Evolutionary conservation across 2,797 vertebrate species (phyloP), one percentile per base, ranked within the genome.

Genomic region (Thalassophryne amazonica): DNA sequence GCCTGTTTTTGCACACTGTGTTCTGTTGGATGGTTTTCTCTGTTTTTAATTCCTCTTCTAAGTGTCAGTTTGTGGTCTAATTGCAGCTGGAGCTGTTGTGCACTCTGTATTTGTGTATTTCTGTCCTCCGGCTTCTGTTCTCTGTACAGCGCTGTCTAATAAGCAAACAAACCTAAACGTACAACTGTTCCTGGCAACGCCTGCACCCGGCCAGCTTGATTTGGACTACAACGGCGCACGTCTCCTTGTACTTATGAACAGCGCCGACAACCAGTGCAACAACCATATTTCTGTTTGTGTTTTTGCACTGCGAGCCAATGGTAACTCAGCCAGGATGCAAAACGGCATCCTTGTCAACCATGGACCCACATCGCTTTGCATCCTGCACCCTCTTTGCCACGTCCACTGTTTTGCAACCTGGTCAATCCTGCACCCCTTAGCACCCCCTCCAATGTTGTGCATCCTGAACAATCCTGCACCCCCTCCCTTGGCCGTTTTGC

Each of bases 211-310:
- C 33, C 28, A 32, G 41, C 45, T 50, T 72, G 65, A 75, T 72
- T n/a, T 61, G 59, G 58, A 5, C 50, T 32, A 35, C 70, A 74
- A 61, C 64, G 58, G 40, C 50, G 60, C 50, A 17, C 72, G 60
- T 66, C 51, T 58, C 48, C 50, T 75, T 67, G 66, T 37, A 47
- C 60, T 84, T 86, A 81, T 80, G 78, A 81, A 80, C 66, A 59
- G 60, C 48, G 64, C 66, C 56, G 76, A 82, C 71, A 76, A 50
- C 43, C 63, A 57, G 46, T 42, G 57, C 20, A 73, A 70, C 69
- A 77, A 58, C 83, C 53, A 69, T 69, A 66, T 69, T 61, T 63
- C 38, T 50, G 51, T 71, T 60, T 60, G 54, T 68, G 21, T 71
- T 40, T 77, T 68, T 81, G 68, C 68, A 37, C 46, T 61, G 48